Conservation (phyloP, 2,888 invertebrate genomes). For the Cosmorhoe ocellata region DNA sequence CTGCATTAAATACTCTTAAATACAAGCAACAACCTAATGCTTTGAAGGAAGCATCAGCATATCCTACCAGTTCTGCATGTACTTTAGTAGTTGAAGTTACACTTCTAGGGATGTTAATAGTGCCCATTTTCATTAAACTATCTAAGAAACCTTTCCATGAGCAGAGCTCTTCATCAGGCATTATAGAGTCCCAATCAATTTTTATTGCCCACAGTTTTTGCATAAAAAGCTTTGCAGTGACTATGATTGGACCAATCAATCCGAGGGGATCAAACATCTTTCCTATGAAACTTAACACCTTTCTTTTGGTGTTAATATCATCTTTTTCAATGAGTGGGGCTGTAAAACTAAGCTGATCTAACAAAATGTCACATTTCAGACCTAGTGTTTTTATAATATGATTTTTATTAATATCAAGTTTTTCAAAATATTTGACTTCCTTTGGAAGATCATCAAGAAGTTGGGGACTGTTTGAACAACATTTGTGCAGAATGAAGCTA, state of each 20-base stretch:
- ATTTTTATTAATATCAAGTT: not conserved
- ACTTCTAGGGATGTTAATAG: not conserved
- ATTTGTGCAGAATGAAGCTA: not conserved
- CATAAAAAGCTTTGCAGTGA: not conserved
- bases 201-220: not conserved
- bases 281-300: constrained; percentile 9
- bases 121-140: not conserved
- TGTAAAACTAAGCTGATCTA: not conserved
- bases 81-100: not conserved
- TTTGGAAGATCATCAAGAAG: not conserved
- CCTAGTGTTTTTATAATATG: not conserved
- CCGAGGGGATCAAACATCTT: constrained; percentile 12
- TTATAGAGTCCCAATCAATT: not conserved
- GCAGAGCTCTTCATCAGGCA: not conserved
- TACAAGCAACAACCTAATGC: not conserved
- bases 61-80: not conserved
- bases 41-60: not conserved
- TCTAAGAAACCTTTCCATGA: not conserved
- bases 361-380: not conserved
- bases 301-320: not conserved
- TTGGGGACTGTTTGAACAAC: not conserved
- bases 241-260: constrained; percentile 4
- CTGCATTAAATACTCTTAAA: not conserved
- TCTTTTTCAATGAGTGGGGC: not conserved
- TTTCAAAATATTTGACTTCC: not conserved